Percentiles rank a stretch among this genome's conserved stretches.
phyloP scores from a whole-genome alignment of 1,140 invertebrate genomes.

The Tetragonula clypearis region DNA sequence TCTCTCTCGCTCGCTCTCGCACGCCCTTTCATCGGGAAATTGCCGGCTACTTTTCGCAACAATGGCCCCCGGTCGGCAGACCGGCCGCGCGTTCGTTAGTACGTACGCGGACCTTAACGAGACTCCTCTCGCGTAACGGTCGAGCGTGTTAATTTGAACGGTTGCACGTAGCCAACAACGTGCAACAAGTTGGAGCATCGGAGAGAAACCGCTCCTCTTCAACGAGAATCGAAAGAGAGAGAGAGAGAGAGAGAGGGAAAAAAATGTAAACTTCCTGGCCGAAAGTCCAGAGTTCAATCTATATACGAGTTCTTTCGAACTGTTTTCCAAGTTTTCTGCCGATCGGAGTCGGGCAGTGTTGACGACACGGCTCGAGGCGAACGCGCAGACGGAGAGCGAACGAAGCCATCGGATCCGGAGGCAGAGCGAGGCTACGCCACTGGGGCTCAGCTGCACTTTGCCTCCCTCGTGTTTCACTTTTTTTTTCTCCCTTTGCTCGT shows the following conservation, averaged over 20 bases:
- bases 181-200: neutral
- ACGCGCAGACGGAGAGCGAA: neutral
- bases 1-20: neutral
- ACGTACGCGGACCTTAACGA: conserved; percentile 33
- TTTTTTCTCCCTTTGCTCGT: conserved; percentile 68
- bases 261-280: neutral
- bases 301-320: neutral
- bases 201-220: neutral
- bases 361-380: too few species aligned
- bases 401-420: conserved; percentile 2
- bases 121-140: conserved; percentile 17
- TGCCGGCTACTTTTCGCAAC: conserved; percentile 40
- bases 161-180: neutral
- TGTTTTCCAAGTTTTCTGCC: neutral
- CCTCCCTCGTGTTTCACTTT: conserved; percentile 72
- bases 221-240: neutral
- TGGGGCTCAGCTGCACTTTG: conserved; percentile 74
- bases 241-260: too few species aligned
- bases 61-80: conserved; percentile 24
- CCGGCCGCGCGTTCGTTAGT: conserved; percentile 31
- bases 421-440: conserved; percentile 66
- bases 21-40: conserved; percentile 55
- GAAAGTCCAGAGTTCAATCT: neutral
- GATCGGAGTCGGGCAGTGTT: neutral
- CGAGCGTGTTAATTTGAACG: conserved; percentile 24